phyloP scores from a whole-genome alignment of 2,888 invertebrate genomes.

The Brenthis daphne region DNA sequence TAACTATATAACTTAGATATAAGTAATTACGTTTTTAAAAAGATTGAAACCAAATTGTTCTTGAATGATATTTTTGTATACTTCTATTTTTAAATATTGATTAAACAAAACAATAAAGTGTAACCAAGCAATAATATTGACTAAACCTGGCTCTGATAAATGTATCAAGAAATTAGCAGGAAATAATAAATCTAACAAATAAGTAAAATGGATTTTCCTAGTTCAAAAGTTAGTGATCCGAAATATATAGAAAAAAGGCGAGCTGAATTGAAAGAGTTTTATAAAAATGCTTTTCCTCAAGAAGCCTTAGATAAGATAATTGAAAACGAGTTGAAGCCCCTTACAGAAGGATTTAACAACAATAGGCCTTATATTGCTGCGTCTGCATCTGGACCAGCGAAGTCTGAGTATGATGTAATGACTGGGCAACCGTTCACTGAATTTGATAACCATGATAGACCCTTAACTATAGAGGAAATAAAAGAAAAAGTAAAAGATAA shows the following conservation, averaged over 20 bases:
- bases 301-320: constrained; percentile 61
- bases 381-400: constrained; percentile 58
- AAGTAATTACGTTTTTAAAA: background rate
- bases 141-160: background rate
- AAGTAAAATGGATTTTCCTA: constrained; percentile 31
- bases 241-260: constrained; percentile 60
- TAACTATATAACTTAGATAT: too few relatives aligned
- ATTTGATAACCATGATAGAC: constrained; percentile 59
- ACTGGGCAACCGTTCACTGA: constrained; percentile 73
- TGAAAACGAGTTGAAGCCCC: constrained; percentile 67
- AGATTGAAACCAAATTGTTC: background rate
- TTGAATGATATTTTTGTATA: background rate
- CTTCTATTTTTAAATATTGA: constrained; percentile 50
- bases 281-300: constrained; percentile 59
- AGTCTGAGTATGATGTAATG: constrained; percentile 74
- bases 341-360: constrained; percentile 45
- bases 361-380: constrained; percentile 64
- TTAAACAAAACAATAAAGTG: constrained; percentile 46
- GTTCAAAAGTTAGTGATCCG: constrained; percentile 41
- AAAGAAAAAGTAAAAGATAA: constrained; percentile 61
- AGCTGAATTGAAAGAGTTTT: constrained; percentile 61
- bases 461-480: constrained; percentile 60
- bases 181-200: background rate
- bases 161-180: too few relatives aligned
- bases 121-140: constrained; percentile 8